Percentiles rank a stretch among this genome's conserved stretches.
These are phyloP conservation scores for Nothobranchius kuhntae DNA, from an alignment of 2,113 vertebrate genomes.

Conservation along the genomic window DNA sequence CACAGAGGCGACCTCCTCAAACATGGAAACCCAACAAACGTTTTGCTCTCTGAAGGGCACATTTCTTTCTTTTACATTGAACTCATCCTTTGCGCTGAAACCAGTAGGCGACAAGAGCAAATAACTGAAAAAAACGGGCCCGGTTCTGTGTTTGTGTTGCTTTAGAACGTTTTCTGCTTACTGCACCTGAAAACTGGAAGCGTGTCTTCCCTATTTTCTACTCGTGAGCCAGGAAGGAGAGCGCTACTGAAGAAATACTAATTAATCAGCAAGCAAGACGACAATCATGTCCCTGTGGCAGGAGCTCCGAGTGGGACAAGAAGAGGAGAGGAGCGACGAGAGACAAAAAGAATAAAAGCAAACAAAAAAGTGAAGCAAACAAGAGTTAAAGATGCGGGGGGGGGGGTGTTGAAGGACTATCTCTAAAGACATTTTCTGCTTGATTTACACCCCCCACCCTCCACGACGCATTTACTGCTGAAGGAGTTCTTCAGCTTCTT, in stretches of 20 bases:
- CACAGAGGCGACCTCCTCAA: constrained; percentile 49
- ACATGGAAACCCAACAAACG: constrained; percentile 55
- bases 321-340: constrained; percentile 21
- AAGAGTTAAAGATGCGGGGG: constrained; percentile 35
- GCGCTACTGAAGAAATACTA: constrained; percentile 53
- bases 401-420: constrained; percentile 62
- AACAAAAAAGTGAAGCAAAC: constrained; percentile 55
- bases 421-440: constrained; percentile 67
- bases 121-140: constrained; percentile 48
- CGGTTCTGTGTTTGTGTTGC: constrained; percentile 37
- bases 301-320: constrained; percentile 46
- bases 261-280: constrained; percentile 73
- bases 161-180: constrained; percentile 58
- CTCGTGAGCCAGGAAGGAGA: constrained; percentile 68
- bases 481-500: constrained; percentile 56
- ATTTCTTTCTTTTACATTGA: constrained; percentile 38
- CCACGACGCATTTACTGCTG: constrained; percentile 46
- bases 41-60: constrained; percentile 42
- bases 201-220: constrained; percentile 61
- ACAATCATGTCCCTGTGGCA: constrained; percentile 78
- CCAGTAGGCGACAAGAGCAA: constrained; percentile 19
- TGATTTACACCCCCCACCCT: constrained; percentile 41
- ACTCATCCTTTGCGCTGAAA: constrained; percentile 18
- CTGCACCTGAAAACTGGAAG: constrained; percentile 75
- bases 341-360: constrained; percentile 53